Percentiles rank a stretch among this genome's conserved stretches.
Conservation (phyloP, 2,113 vertebrate species). For the Heterochromis multidens region DNA sequence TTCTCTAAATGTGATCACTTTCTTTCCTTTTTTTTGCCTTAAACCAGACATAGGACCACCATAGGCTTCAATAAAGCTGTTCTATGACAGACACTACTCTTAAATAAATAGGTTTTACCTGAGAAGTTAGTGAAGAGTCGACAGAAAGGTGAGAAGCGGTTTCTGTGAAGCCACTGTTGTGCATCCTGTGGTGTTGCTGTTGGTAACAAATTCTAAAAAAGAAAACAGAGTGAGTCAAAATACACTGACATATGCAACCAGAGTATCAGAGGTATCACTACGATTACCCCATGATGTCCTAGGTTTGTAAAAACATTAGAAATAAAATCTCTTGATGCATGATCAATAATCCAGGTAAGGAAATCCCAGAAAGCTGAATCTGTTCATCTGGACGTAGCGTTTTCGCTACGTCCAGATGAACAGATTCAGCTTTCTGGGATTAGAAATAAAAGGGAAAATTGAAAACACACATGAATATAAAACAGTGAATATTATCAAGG, state of each 20-base stretch:
- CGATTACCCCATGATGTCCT: background rate
- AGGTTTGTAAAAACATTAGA: background rate
- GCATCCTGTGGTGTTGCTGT: constrained; percentile 92
- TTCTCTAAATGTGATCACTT: background rate
- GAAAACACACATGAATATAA: background rate
- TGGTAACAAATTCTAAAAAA: constrained; percentile 88
- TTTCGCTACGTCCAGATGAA: too few relatives aligned
- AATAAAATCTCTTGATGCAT: too few relatives aligned
- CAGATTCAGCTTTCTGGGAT: too few relatives aligned
- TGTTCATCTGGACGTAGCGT: too few relatives aligned
- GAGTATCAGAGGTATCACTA: background rate
- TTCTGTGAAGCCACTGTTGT: constrained; percentile 95
- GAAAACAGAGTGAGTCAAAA: background rate
- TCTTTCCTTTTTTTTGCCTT: too few relatives aligned
- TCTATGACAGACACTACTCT: background rate
- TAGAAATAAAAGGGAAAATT: background rate
- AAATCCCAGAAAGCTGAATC: too few relatives aligned
- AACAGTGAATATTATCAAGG: background rate
- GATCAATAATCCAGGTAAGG: too few relatives aligned
- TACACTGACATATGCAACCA: background rate
- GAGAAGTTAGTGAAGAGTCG: constrained; percentile 97
- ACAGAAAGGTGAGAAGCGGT: constrained; percentile 93
- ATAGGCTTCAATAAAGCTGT: background rate
- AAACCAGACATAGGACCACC: background rate
- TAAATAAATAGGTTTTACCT: constrained; percentile 70